Percentiles rank a stretch among this genome's conserved stretches.
These are phyloP conservation scores for Drosophila quadrilineata DNA, from an alignment of 1,140 invertebrate species.

Conservation along the genomic window DNA sequence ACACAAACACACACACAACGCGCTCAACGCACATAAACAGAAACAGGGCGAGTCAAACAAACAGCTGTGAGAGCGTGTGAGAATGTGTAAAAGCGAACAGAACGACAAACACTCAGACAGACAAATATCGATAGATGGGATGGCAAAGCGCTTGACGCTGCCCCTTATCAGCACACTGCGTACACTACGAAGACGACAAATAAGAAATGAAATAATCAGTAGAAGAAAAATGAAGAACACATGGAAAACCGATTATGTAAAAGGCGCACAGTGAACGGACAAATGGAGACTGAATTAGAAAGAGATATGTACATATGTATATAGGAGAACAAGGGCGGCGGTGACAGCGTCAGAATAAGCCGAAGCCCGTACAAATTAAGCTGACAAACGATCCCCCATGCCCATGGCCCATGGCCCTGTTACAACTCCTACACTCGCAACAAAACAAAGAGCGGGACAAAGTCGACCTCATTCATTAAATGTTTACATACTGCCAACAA, in stretches of 20 bases:
- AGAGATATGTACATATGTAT: too few species aligned
- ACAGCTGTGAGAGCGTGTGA: slow-evolving; percentile 40
- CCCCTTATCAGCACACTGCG: slow-evolving; percentile 60
- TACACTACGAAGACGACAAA: background rate
- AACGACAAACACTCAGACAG: slow-evolving; percentile 20
- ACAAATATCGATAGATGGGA: slow-evolving; percentile 52
- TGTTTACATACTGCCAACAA: slow-evolving; percentile 59
- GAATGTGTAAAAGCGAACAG: background rate
- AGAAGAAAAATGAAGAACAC: slow-evolving; percentile 1
- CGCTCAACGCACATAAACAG: too few species aligned
- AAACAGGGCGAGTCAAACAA: slow-evolving; percentile 12
- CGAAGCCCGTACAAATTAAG: slow-evolving; percentile 52
- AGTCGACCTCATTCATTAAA: slow-evolving; percentile 48
- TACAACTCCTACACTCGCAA: slow-evolving; percentile 24
- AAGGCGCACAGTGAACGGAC: slow-evolving; percentile 10
- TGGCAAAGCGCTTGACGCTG: background rate
- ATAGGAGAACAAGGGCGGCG: slow-evolving; percentile 17
- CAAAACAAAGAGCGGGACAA: background rate
- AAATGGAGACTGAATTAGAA: slow-evolving; percentile 10
- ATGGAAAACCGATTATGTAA: slow-evolving; percentile 77
- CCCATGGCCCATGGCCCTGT: slow-evolving; percentile 34
- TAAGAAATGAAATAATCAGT: slow-evolving; percentile 20
- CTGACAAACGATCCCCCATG: slow-evolving; percentile 39
- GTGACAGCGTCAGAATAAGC: slow-evolving; percentile 13
- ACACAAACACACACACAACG: slow-evolving; percentile 13